phyloP scores from a whole-genome alignment of 2,113 vertebrate species.

The Gulo gulo region DNA sequence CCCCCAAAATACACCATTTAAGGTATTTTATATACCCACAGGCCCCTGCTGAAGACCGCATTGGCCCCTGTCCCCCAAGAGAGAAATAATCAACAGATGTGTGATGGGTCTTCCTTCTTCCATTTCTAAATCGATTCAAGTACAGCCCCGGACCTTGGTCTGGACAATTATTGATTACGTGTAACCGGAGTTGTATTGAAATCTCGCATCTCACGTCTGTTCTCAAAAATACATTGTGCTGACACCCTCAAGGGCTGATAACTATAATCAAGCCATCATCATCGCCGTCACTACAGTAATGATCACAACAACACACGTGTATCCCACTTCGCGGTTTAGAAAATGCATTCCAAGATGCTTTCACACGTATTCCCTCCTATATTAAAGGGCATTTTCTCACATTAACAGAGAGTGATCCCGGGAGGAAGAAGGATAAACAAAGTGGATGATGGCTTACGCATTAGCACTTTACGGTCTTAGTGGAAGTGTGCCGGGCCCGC shows the following conservation, averaged over 20 bases:
- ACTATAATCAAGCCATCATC: slow-evolving; percentile 54
- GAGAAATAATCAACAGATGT: background rate
- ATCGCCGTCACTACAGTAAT: slow-evolving; percentile 30
- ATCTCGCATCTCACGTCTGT: slow-evolving; percentile 22
- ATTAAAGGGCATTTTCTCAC: background rate
- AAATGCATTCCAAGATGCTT: background rate
- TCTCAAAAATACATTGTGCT: slow-evolving; percentile 28
- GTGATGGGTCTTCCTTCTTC: background rate
- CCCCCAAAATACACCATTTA: background rate
- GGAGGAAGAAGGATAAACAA: background rate
- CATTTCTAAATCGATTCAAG: slow-evolving; percentile 23
- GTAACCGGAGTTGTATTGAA: slow-evolving; percentile 50
- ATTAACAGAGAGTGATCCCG: background rate
- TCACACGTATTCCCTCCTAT: background rate
- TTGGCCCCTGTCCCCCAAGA: background rate
- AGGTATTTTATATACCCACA: background rate
- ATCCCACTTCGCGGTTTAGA: background rate
- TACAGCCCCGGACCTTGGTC: background rate
- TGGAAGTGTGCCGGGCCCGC: too few relatives aligned
- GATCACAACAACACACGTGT: slow-evolving; percentile 30
- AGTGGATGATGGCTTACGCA: background rate
- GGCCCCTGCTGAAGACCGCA: background rate
- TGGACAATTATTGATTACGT: slow-evolving; percentile 63
- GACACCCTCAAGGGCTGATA: slow-evolving; percentile 29
- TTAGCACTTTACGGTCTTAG: background rate